phyloP scores from a whole-genome alignment of 2,797 vertebrate genomes.

The Jordanella pulchra region DNA sequence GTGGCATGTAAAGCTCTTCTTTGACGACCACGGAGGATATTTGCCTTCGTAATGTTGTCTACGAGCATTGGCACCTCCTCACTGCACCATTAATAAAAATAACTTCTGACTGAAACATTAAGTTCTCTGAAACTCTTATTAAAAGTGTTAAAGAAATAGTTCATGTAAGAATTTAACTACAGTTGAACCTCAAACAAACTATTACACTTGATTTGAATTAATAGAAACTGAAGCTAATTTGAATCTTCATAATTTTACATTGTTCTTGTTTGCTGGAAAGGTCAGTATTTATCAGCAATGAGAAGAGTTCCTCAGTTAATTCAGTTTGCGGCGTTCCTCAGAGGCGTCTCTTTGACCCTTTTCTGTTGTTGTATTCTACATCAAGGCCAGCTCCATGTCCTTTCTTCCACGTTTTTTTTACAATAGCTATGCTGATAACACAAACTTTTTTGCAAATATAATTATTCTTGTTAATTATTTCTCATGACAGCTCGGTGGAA shows the following conservation, averaged over 20 bases:
- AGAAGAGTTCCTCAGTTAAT: neutral
- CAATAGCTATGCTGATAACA: neutral
- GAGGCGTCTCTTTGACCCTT: too few relatives aligned
- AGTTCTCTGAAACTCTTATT: too few relatives aligned
- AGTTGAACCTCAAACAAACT: neutral
- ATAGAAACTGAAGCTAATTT: neutral
- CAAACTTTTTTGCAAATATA: neutral
- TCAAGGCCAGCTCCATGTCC: too few relatives aligned
- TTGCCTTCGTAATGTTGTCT: neutral
- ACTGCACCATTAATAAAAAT: neutral
- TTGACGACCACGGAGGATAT: neutral
- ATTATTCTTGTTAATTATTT: too few relatives aligned
- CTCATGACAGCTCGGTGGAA: too few relatives aligned
- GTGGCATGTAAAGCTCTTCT: too few relatives aligned
- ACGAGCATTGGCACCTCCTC: neutral
- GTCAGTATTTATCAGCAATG: neutral
- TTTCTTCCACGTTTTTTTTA: neutral
- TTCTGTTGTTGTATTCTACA: too few relatives aligned
- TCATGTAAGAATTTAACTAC: too few relatives aligned
- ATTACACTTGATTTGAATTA: neutral
- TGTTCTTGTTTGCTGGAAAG: neutral
- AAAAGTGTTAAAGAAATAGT: too few relatives aligned
- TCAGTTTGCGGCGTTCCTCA: too few relatives aligned
- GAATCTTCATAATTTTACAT: neutral
- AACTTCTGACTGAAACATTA: neutral